A percentile compares a stretch with the other conserved stretches of the same genome.
phyloP scores from a whole-genome alignment of 2,888 invertebrate species.

The Agriopis aurantiaria region DNA sequence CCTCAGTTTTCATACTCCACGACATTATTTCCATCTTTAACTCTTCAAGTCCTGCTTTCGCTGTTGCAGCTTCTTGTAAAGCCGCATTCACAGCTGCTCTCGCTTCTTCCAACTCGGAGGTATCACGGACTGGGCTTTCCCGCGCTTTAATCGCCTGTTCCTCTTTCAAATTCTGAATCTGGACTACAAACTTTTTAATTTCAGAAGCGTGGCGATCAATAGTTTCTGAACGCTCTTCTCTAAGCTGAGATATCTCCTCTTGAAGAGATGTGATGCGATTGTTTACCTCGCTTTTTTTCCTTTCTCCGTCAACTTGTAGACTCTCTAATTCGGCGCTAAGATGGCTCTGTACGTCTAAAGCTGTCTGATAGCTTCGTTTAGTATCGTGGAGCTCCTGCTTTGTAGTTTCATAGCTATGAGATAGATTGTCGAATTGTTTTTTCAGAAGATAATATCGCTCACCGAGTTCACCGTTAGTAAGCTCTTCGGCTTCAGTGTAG shows the following conservation, averaged over 20 bases:
- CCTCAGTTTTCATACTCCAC: constrained; percentile 74
- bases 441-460: constrained; percentile 76
- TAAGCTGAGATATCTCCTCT: constrained; percentile 72
- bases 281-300: constrained; percentile 63
- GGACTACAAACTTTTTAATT: constrained; percentile 66
- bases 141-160: constrained; percentile 63
- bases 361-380: constrained; percentile 75
- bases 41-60: constrained; percentile 68
- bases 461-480: constrained; percentile 73
- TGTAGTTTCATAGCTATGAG: constrained; percentile 68
- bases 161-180: constrained; percentile 71
- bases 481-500: constrained; percentile 71
- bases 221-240: constrained; percentile 68
- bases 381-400: constrained; percentile 81
- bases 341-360: constrained; percentile 78
- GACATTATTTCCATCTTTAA: constrained; percentile 64
- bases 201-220: constrained; percentile 67
- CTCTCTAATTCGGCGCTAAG: constrained; percentile 75
- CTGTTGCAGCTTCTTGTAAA: constrained; percentile 63
- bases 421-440: constrained; percentile 74
- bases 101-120: constrained; percentile 72
- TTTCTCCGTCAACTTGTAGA: constrained; percentile 71
- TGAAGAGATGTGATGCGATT: constrained; percentile 68
- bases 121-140: constrained; percentile 70
- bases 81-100: constrained; percentile 62